phyloP scores from a whole-genome alignment of 2,113 vertebrate species.

The Alligator mississippiensis region DNA sequence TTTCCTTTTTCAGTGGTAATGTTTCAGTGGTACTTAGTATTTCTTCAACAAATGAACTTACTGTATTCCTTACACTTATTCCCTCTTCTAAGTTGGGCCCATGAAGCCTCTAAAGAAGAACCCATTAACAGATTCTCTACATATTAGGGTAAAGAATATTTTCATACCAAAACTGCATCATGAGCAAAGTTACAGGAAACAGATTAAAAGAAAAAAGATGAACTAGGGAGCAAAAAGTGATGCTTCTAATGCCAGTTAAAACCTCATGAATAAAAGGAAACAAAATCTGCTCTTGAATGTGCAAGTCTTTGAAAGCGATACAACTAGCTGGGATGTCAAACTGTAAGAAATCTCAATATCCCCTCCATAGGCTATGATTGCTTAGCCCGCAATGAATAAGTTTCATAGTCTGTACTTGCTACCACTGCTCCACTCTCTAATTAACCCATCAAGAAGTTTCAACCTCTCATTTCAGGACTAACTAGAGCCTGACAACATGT shows the following conservation, averaged over 20 bases:
- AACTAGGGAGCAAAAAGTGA: neutral
- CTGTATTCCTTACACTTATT: rapidly evolving
- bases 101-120: neutral
- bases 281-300: neutral
- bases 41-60: neutral
- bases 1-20: neutral
- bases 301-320: neutral
- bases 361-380: neutral
- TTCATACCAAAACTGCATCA: neutral
- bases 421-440: too few relatives aligned
- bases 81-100: rapidly evolving
- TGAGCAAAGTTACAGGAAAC: neutral
- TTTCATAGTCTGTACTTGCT: neutral
- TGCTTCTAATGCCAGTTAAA: neutral
- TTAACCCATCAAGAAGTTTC: neutral
- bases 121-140: rapidly evolving
- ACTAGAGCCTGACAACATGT: neutral
- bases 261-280: neutral
- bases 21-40: neutral
- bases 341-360: neutral
- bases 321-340: neutral
- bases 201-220: too few relatives aligned
- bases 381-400: too few relatives aligned
- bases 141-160: neutral
- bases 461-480: neutral